These are phyloP conservation scores for Scaptomyza cyrtandrae DNA, from an alignment of 2,888 invertebrate genomes.

Conservation along the genomic window DNA sequence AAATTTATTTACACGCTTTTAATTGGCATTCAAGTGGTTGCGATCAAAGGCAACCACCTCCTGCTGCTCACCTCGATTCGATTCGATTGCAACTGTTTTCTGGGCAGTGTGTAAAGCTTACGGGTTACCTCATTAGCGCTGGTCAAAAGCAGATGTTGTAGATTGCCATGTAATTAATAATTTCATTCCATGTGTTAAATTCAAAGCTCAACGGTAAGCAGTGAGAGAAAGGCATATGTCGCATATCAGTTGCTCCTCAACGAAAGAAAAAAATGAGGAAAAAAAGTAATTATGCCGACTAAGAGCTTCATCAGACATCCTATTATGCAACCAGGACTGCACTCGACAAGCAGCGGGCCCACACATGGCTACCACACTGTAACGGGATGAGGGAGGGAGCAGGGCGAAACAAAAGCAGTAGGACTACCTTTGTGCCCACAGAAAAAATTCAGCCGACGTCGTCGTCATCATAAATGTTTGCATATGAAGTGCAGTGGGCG, in stretches of 20 bases:
- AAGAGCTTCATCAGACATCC: constrained; percentile 81
- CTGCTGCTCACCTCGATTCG: constrained; percentile 46
- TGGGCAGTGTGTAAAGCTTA: constrained; percentile 27
- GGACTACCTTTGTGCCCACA: constrained; percentile 67
- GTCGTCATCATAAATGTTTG: constrained; percentile 75
- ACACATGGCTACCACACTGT: constrained; percentile 41
- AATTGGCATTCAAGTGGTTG: constrained; percentile 77
- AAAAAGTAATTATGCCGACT: constrained; percentile 80
- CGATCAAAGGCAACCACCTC: constrained; percentile 62
- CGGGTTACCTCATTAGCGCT: constrained; percentile 50
- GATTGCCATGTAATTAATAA: constrained; percentile 51
- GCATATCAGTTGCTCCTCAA: constrained; percentile 50
- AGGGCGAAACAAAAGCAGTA: constrained; percentile 64
- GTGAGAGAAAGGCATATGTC: not conserved
- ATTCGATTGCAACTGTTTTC: constrained; percentile 15
- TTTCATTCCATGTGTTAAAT: constrained; percentile 43
- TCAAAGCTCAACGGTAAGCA: constrained; percentile 10
- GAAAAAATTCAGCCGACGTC: constrained; percentile 44
- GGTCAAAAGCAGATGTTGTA: constrained; percentile 16
- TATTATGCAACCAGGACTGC: constrained; percentile 74
- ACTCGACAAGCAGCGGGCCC: constrained; percentile 63
- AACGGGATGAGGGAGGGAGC: not conserved
- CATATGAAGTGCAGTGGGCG: constrained; percentile 72
- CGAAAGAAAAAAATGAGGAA: not conserved
- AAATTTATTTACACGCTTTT: constrained; percentile 77